phyloP scores from a whole-genome alignment of 1,140 invertebrate genomes.

The Drosophila orosa region DNA sequence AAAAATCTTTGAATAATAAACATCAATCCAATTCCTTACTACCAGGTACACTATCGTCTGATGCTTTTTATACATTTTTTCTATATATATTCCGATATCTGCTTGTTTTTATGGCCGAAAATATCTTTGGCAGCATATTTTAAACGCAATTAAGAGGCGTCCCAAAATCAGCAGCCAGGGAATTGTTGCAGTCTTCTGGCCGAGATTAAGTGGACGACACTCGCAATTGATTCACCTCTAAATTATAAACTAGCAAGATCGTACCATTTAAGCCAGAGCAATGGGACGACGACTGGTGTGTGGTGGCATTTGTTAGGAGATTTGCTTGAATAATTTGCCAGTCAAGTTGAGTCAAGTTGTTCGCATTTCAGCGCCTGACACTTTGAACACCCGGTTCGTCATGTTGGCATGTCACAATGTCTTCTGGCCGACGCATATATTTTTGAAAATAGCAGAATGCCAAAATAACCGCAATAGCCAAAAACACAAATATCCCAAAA shows the following conservation, averaged over 20 bases:
- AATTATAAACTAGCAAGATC: conserved; percentile 38
- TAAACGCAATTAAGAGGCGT: conserved; percentile 73
- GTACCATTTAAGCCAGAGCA: conserved; percentile 12
- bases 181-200: conserved; percentile 55
- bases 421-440: conserved; percentile 50
- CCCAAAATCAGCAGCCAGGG: conserved; percentile 22
- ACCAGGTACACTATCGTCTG: neutral
- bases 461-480: conserved; percentile 38
- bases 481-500: conserved; percentile 1
- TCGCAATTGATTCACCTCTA: conserved; percentile 44
- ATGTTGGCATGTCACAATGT: conserved; percentile 76
- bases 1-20: neutral
- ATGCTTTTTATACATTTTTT: neutral
- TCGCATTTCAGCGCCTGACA: conserved; percentile 75
- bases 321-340: conserved; percentile 60
- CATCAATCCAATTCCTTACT: neutral
- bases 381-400: conserved; percentile 75
- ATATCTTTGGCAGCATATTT: conserved; percentile 70
- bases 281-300: neutral
- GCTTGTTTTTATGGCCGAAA: conserved; percentile 52
- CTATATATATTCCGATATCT: conserved; percentile 54
- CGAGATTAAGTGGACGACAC: conserved; percentile 74
- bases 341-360: conserved; percentile 72
- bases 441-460: conserved; percentile 55
- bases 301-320: conserved; percentile 18